Evolutionary conservation across 2,113 vertebrate species (phyloP).

Genomic region (Ginglymostoma cirratum): DNA sequence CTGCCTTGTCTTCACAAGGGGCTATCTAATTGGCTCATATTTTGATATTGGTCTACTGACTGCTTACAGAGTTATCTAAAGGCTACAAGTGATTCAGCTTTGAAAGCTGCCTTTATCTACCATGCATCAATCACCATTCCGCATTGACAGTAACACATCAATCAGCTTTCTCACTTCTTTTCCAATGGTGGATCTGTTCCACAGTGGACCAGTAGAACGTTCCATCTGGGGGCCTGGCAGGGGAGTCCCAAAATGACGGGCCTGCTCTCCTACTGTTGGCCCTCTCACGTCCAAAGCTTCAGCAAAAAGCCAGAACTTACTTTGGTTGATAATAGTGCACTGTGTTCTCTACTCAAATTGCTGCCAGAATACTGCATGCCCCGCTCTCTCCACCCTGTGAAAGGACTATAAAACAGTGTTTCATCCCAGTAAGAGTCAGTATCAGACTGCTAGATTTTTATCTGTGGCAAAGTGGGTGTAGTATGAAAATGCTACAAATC

Average conservation of each 20-base stretch:
- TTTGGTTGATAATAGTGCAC: neutral
- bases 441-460: neutral
- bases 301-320: neutral
- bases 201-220: neutral
- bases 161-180: neutral
- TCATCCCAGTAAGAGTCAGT: neutral
- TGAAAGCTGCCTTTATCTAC: neutral
- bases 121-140: neutral
- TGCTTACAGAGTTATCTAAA: neutral
- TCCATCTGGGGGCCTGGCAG: neutral
- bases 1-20: neutral
- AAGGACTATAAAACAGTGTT: neutral
- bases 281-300: neutral
- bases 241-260: neutral
- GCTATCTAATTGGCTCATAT: neutral
- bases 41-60: neutral
- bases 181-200: neutral
- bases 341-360: neutral
- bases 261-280: neutral
- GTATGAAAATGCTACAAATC: neutral
- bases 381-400: neutral
- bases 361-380: neutral
- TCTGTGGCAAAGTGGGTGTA: neutral
- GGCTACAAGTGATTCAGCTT: neutral
- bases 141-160: neutral